Percentiles rank a stretch among this genome's conserved stretches.
Conservation (phyloP, 2,113 vertebrate species). For the Crotalus viridis region DNA sequence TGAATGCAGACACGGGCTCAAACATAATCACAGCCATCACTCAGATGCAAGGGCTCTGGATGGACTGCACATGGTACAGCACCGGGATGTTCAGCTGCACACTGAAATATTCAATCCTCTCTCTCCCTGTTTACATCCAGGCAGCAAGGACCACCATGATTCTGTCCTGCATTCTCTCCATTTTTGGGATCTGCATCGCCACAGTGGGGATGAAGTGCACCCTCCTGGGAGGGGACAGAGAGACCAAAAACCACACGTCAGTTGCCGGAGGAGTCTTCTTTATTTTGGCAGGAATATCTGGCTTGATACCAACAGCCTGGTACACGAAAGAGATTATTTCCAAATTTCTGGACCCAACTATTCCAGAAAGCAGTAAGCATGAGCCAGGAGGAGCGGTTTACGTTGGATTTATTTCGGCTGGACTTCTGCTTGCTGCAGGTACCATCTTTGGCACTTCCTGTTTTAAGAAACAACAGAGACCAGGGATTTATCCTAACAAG, state of each 20-base stretch:
- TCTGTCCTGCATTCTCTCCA: slow-evolving; percentile 86
- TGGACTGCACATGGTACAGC: slow-evolving; percentile 98
- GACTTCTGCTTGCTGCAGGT: slow-evolving; percentile 84
- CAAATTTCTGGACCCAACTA: slow-evolving; percentile 82
- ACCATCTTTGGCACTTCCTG: slow-evolving; percentile 88
- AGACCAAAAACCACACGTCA: slow-evolving; percentile 81
- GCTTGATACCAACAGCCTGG: slow-evolving; percentile 89
- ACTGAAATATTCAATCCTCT: slow-evolving; percentile 84
- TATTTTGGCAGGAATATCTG: slow-evolving; percentile 80
- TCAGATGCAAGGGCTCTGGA: slow-evolving; percentile 95
- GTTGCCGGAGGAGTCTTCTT: slow-evolving; percentile 87
- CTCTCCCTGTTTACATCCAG: slow-evolving; percentile 88
- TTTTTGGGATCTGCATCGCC: slow-evolving; percentile 84
- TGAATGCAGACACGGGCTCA: slow-evolving; percentile 84
- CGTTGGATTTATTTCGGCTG: slow-evolving; percentile 85
- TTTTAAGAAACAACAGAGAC: slow-evolving; percentile 74
- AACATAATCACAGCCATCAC: slow-evolving; percentile 89
- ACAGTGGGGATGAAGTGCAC: slow-evolving; percentile 91
- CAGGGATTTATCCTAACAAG: slow-evolving; percentile 73
- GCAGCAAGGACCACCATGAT: slow-evolving; percentile 91
- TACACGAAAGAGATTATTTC: slow-evolving; percentile 90
- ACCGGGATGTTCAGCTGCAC: slow-evolving; percentile 96
- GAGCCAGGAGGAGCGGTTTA: slow-evolving; percentile 93
- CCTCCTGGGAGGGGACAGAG: slow-evolving; percentile 79
- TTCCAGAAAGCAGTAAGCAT: slow-evolving; percentile 89